Conservation (phyloP, 2,888 invertebrate species). For the Nebria salina region DNA sequence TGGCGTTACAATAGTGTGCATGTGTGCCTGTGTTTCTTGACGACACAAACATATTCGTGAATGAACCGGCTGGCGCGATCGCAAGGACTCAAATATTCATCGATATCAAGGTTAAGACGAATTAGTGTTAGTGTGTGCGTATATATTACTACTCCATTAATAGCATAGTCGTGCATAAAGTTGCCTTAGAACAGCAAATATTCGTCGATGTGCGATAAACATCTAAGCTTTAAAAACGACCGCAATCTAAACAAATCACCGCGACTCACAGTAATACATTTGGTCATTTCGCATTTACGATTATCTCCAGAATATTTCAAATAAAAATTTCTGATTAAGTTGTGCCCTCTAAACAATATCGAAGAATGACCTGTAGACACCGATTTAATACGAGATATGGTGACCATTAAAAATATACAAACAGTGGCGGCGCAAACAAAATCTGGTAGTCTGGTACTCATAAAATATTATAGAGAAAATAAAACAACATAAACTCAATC, state of each 20-base stretch:
- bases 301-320: too few species aligned
- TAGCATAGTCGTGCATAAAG: conserved; percentile 35
- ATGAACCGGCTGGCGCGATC: conserved; percentile 7
- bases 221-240: neutral
- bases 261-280: neutral
- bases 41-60: conserved; percentile 4
- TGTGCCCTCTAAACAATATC: too few species aligned
- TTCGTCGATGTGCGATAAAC: conserved; percentile 14
- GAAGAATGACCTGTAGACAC: too few species aligned
- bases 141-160: conserved; percentile 12
- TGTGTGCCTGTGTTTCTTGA: neutral
- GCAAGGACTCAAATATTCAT: neutral
- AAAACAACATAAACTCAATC: too few species aligned
- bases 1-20: neutral
- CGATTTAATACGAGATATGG: too few species aligned
- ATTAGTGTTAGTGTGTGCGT: neutral
- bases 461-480: too few species aligned
- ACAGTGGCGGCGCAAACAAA: too few species aligned
- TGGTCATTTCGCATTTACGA: neutral
- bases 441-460: too few species aligned
- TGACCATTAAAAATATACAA: too few species aligned
- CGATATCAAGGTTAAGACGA: conserved; percentile 18
- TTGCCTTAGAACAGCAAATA: conserved; percentile 43
- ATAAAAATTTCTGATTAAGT: too few species aligned
- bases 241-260: neutral